Base-by-base conservation (phyloP, 1,140 invertebrate genomes). In the Aricia agestis region DNA sequence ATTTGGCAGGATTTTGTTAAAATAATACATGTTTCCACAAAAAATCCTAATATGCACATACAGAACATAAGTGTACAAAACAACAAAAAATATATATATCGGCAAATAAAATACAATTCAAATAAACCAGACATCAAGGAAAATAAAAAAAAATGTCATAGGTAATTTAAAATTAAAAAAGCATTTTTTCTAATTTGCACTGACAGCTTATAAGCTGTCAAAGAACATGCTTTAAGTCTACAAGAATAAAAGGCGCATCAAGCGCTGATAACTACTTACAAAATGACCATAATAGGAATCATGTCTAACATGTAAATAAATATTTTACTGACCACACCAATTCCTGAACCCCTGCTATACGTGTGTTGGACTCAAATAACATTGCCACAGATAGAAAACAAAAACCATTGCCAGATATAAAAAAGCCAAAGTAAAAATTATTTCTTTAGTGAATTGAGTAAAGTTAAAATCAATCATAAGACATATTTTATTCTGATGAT, bases 1-100 rank as follows among this genome's bases (percentile, higher is more conserved):
- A 84, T 81, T 91, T 91, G 89, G 89, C 87, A 91, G 89, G 87
- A 91, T 86, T 89, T 86, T 86, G 79, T 80, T 83, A 79, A 80
- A 87, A 79, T 83, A 86, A 86, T 81, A 86, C 79, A 84, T 79
- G 73, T 83, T 83, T 79, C 78, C 83, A 86, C 83, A 77, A 73
- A 72, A 13, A 80, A 78, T 77, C 69, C 74, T 75, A 82, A 76
- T 52, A 66, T 18, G 52, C n/a, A 17, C n/a, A 36, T 36, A 36
- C 36, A 36, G 36, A 36, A 9, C 36, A 9, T 36, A 6, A 36
- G 36, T 36, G 36, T 36, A 32, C 32, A 2, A 5, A 36, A 25
- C 25, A 36, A 36, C 9, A 36, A 36, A 36, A 36, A 7, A 36
- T 7, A 36, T 7, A n/a, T 36, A 36, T 36, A 36, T 5, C 36